phyloP scores from a whole-genome alignment of 2,888 invertebrate species.

The Amiota mariae region DNA sequence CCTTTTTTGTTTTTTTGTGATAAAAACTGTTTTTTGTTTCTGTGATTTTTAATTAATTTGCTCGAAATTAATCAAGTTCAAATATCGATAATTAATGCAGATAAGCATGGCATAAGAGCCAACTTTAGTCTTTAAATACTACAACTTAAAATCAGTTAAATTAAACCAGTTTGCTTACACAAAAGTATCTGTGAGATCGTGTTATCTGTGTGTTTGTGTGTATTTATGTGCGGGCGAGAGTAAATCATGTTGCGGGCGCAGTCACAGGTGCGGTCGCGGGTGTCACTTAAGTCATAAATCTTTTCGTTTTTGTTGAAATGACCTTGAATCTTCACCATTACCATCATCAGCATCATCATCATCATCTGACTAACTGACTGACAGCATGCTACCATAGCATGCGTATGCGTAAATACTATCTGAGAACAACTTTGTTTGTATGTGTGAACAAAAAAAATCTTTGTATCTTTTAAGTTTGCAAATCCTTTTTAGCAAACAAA shows the following conservation, averaged over 20 bases:
- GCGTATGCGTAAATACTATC: too few species aligned
- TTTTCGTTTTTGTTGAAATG: conserved; percentile 44
- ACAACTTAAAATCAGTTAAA: not conserved
- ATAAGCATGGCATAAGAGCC: conserved; percentile 51
- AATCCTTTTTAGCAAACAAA: too few species aligned
- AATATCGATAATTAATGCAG: conserved; percentile 61
- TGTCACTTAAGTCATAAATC: conserved; percentile 64
- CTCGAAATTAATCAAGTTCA: conserved; percentile 54
- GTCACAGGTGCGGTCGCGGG: conserved; percentile 44
- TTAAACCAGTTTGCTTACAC: not conserved
- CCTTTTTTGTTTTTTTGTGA: not conserved
- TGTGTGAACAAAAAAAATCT: too few species aligned
- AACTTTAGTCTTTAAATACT: conserved; percentile 46
- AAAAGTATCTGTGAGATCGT: not conserved
- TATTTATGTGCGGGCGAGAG: not conserved
- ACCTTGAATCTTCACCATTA: conserved; percentile 41
- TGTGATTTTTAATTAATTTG: conserved; percentile 6
- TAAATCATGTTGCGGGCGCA: not conserved
- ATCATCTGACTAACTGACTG: too few species aligned
- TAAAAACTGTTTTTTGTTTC: not conserved
- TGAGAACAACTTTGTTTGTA: too few species aligned
- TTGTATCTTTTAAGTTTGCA: too few species aligned
- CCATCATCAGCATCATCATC: too few species aligned
- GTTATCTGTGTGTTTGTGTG: not conserved
- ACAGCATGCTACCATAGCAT: too few species aligned